Evolutionary conservation across 2,888 invertebrate species (phyloP).

Genomic region (Platycheirus albimanus): DNA sequence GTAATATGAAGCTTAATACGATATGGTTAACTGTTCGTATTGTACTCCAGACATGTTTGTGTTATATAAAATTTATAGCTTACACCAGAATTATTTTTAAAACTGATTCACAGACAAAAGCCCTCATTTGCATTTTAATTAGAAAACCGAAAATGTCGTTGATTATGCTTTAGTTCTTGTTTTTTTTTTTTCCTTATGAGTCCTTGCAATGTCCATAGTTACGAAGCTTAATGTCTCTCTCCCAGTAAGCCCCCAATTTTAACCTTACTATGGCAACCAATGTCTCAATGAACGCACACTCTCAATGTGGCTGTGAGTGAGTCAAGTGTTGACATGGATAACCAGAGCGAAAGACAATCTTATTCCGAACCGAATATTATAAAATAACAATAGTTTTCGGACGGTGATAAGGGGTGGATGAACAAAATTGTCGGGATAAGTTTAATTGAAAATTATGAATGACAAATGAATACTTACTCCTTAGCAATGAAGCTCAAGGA

Average conservation of each 20-base stretch:
- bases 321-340: constrained; percentile 48
- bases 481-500: constrained; percentile 28
- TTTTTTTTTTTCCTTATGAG: constrained; percentile 4
- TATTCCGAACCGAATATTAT: constrained; percentile 57
- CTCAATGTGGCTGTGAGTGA: neutral
- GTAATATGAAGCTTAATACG: too few species aligned
- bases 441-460: constrained; percentile 67
- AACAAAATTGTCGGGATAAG: constrained; percentile 19
- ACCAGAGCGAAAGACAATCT: constrained; percentile 21
- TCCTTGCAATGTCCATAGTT: constrained; percentile 41
- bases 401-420: constrained; percentile 8
- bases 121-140: constrained; percentile 70
- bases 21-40: too few species aligned
- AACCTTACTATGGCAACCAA: constrained; percentile 9
- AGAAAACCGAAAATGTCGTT: constrained; percentile 55
- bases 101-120: constrained; percentile 60
- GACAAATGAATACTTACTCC: constrained; percentile 43
- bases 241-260: constrained; percentile 4
- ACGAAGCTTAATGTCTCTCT: constrained; percentile 38
- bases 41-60: neutral
- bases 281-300: constrained; percentile 27
- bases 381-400: constrained; percentile 66
- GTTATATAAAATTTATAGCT: neutral
- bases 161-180: constrained; percentile 12
- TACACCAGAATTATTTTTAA: constrained; percentile 16